Conservation (phyloP, 2,888 invertebrate genomes). For the Apamea crenata region DNA sequence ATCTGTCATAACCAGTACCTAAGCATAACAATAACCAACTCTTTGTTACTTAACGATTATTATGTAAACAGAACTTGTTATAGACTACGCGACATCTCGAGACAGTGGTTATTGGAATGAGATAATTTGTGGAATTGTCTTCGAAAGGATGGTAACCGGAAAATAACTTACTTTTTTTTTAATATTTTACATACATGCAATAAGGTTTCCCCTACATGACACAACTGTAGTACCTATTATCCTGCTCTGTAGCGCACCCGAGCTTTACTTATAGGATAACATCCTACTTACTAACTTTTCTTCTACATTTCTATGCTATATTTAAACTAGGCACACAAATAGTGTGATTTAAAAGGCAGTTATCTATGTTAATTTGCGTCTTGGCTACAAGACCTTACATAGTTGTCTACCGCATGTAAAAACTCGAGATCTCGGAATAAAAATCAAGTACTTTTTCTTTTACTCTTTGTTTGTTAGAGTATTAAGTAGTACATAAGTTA, state of each 20-base stretch:
- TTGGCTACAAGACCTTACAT: neutral
- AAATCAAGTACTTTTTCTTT: neutral
- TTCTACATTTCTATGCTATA: neutral
- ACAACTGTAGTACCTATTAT: neutral
- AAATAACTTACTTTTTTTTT: neutral
- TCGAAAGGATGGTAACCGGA: neutral
- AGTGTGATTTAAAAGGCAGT: neutral
- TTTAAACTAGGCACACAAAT: neutral
- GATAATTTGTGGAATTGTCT: neutral
- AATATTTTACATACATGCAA: neutral
- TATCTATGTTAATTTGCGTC: neutral
- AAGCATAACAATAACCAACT: conserved; percentile 12
- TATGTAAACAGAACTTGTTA: conserved; percentile 17
- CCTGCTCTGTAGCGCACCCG: neutral
- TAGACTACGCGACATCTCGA: neutral
- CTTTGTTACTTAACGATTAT: conserved; percentile 1
- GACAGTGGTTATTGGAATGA: neutral
- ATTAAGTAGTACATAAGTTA: too few relatives aligned
- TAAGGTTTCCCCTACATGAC: neutral
- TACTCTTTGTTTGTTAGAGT: too few relatives aligned
- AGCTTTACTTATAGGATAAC: neutral
- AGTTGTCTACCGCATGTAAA: neutral
- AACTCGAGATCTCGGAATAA: neutral
- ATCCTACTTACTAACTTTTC: neutral
- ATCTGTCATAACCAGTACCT: conserved; percentile 25